A percentile compares a stretch with the other conserved stretches of the same genome.
Evolutionary conservation across 2,888 invertebrate genomes (phyloP).

Genomic region (Callyntrura guangdongensis): DNA sequence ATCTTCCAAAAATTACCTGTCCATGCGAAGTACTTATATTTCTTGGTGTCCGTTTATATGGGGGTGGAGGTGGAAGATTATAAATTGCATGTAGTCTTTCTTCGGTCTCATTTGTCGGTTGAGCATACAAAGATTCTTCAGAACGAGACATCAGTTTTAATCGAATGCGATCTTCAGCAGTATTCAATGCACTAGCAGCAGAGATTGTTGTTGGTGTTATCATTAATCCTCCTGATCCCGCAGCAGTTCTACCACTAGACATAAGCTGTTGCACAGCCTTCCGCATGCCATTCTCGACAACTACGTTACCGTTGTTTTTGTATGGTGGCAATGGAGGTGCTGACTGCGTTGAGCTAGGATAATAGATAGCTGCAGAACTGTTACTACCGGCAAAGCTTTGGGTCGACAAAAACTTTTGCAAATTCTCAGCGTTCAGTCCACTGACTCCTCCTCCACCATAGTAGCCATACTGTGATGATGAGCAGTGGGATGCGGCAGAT

Average conservation of each 20-base stretch:
- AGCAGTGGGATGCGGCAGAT: slow-evolving; percentile 82
- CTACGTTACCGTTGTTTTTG: slow-evolving; percentile 79
- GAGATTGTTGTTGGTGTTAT: slow-evolving; percentile 67
- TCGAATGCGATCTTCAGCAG: slow-evolving; percentile 77
- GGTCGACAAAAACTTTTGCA: slow-evolving; percentile 83
- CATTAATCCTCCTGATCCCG: slow-evolving; percentile 62
- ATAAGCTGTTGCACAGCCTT: slow-evolving; percentile 82
- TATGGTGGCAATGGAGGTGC: slow-evolving; percentile 84
- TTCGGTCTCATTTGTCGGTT: slow-evolving; percentile 81
- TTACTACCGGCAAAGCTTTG: slow-evolving; percentile 81
- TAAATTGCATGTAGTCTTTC: slow-evolving; percentile 83
- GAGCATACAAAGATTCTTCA: slow-evolving; percentile 83
- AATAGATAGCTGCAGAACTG: slow-evolving; percentile 82
- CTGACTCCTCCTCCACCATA: slow-evolving; percentile 77
- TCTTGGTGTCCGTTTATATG: slow-evolving; percentile 76
- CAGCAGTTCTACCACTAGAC: slow-evolving; percentile 75
- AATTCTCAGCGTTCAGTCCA: slow-evolving; percentile 82
- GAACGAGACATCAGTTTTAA: slow-evolving; percentile 83
- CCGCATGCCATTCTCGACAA: slow-evolving; percentile 85
- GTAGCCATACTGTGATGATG: slow-evolving; percentile 83
- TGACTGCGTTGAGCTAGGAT: slow-evolving; percentile 84
- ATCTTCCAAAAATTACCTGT: slow-evolving; percentile 74
- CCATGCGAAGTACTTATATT: slow-evolving; percentile 63
- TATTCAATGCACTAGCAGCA: slow-evolving; percentile 57
- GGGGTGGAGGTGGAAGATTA: slow-evolving; percentile 84